Conservation (phyloP, 2,888 invertebrate genomes). For the Ormyrus pomaceus region DNA sequence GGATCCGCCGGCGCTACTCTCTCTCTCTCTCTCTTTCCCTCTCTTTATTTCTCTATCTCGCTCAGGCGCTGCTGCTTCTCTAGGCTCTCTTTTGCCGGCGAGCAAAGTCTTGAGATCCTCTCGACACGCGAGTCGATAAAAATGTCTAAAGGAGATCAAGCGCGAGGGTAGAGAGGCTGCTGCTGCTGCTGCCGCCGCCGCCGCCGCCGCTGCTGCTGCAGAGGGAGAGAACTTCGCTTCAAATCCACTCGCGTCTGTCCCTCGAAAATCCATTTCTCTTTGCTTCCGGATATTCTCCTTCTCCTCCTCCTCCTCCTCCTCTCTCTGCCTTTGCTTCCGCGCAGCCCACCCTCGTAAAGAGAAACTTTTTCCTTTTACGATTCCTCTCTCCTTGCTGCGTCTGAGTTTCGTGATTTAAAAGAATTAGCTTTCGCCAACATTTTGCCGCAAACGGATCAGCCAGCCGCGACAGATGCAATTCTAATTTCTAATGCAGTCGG, state of each 20-base stretch:
- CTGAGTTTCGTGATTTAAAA: too few relatives aligned
- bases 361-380: too few relatives aligned
- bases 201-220: not conserved
- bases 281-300: slow-evolving; percentile 39
- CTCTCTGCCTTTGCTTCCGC: not conserved
- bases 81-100: slow-evolving; percentile 23
- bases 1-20: slow-evolving; percentile 24
- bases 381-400: too few relatives aligned
- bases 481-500: too few relatives aligned
- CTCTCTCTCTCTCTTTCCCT: not conserved
- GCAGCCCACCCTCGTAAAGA: too few relatives aligned
- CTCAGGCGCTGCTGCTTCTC: not conserved
- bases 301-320: not conserved
- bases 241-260: slow-evolving; percentile 43
- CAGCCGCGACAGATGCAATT: too few relatives aligned
- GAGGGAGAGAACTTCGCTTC: slow-evolving; percentile 33
- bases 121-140: slow-evolving; percentile 51
- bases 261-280: slow-evolving; percentile 49
- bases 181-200: too few relatives aligned
- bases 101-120: slow-evolving; percentile 49
- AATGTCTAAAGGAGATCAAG: slow-evolving; percentile 51
- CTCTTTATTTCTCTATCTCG: slow-evolving; percentile 34
- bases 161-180: not conserved
- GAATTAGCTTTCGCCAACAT: too few relatives aligned
- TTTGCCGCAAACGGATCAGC: too few relatives aligned